Conservation (phyloP, 2,888 invertebrate species). For the Drepana falcataria region DNA sequence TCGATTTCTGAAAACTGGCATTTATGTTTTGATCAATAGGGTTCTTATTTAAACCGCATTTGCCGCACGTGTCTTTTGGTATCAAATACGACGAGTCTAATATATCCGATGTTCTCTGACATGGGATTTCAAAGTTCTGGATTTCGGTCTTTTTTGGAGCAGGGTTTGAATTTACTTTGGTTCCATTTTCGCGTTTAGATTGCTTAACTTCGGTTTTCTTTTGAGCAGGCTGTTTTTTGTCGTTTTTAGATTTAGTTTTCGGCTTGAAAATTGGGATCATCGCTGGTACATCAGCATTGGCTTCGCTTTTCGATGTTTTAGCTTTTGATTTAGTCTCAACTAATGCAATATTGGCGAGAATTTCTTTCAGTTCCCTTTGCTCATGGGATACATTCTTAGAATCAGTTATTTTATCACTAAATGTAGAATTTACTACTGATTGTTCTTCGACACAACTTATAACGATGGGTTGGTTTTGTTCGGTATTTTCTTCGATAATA, state of each 20-base stretch:
- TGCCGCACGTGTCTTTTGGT: conserved; percentile 16
- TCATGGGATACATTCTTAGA: neutral
- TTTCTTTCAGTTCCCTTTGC: neutral
- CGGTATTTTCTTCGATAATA: neutral
- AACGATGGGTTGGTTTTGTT: neutral
- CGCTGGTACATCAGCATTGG: conserved; percentile 8
- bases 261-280: conserved; percentile 23
- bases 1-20: conserved; percentile 18
- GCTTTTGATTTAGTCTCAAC: conserved; percentile 1
- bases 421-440: neutral
- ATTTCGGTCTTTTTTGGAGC: conserved; percentile 7
- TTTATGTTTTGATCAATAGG: conserved; percentile 15
- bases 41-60: conserved; percentile 14
- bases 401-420: neutral
- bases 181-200: conserved; percentile 1
- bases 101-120: conserved; percentile 37
- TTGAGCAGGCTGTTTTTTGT: neutral
- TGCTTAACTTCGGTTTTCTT: conserved; percentile 2
- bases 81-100: conserved; percentile 26
- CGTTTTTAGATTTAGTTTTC: neutral
- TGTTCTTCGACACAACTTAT: neutral
- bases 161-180: conserved; percentile 3
- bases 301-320: conserved; percentile 4
- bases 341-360: neutral
- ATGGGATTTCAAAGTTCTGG: conserved; percentile 34